phyloP scores from a whole-genome alignment of 92 coral and sea anemone species.

The Micromussa lordhowensis region DNA sequence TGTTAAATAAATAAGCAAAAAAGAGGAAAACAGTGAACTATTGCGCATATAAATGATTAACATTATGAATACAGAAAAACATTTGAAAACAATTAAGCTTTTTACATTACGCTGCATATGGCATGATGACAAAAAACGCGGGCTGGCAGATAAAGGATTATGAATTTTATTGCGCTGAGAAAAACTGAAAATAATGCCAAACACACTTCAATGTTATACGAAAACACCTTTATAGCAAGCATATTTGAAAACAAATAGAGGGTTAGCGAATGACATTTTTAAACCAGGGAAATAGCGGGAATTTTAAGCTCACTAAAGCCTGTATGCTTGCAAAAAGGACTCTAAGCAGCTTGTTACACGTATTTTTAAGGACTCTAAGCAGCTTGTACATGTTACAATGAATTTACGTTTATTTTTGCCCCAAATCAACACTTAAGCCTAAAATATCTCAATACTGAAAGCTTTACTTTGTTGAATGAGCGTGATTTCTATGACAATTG shows the following conservation, averaged over 20 bases:
- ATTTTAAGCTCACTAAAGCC: too few relatives aligned
- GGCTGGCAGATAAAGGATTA: too few relatives aligned
- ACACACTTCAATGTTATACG: too few relatives aligned
- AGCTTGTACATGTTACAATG: too few relatives aligned
- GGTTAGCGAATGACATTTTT: neutral
- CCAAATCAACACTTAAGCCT: neutral
- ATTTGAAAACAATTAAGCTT: too few relatives aligned
- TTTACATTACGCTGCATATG: too few relatives aligned
- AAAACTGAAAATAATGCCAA: too few relatives aligned
- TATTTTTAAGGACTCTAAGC: too few relatives aligned
- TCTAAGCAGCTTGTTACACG: too few relatives aligned
- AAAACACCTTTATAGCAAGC: neutral
- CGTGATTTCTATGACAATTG: neutral
- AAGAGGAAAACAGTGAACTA: neutral
- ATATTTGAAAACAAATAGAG: neutral
- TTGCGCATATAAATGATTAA: neutral
- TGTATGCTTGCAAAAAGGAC: too few relatives aligned
- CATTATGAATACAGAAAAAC: neutral
- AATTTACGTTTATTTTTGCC: neutral
- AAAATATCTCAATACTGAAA: neutral
- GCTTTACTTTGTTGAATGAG: neutral
- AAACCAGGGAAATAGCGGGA: neutral
- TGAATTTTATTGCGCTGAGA: neutral
- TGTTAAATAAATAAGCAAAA: neutral
- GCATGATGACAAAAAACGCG: too few relatives aligned